Evolutionary conservation across 2,113 vertebrate genomes (phyloP), one percentile per base, ranked within the genome.

Genomic region (Hemibagrus wyckioides): DNA sequence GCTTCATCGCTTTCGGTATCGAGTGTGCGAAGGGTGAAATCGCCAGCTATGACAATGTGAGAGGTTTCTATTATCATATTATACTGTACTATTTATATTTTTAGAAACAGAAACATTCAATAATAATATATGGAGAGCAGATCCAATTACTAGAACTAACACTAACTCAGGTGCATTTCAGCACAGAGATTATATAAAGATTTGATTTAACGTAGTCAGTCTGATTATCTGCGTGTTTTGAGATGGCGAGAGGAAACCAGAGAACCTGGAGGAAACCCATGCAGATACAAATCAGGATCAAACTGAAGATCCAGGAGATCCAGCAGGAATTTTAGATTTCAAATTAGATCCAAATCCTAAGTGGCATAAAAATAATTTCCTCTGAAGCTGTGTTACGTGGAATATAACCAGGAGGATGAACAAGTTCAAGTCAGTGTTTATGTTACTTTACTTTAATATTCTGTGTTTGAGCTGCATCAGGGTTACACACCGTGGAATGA

Each of bases 1-100:
- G 97, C 84, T 98, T 98, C 93, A 91, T 98, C 86, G 97, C 97
- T 85, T 98, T 98, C 0, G 96, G 96, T 89, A 98, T 98, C 94
- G 96, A 96, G 94, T 96, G 96, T 0, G 96, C 95, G 69, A 97
- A 98, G 89, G 97, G 97, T 0, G 97, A 98, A 0, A 96, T 97
- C 0, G 92, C 96, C 25, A 93, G 96, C 39, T 87, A 87, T 14
- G 97, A 98, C 93, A 97, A 98, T 4, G 97, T 98, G 91, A 96
- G 96, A 54, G 44, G 6, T 23, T 21, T 21, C 19, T 57, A 17
- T 57, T 17, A 21, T 21, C 17, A 57, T 21, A 19, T 6, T 17
- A 21, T 6, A 57, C 56, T 57, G n/a, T n/a, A n/a, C n/a, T n/a
- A n/a, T n/a, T n/a, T n/a, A n/a, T n/a, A n/a, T n/a, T n/a, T n/a